Evolutionary conservation across 2,113 vertebrate genomes (phyloP).

Genomic region (Laticauda colubrina): DNA sequence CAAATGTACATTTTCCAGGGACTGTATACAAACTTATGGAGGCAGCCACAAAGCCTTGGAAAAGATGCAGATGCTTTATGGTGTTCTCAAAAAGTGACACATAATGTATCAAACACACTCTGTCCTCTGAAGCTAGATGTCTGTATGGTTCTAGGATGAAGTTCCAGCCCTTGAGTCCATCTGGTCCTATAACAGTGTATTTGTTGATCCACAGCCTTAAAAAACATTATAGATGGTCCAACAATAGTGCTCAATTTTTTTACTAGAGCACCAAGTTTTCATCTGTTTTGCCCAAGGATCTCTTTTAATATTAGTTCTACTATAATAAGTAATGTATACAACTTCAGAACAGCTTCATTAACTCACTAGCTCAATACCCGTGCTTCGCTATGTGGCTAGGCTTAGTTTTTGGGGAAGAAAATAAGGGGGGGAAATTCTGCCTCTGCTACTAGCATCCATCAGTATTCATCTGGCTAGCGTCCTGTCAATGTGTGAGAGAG

Average conservation of each 20-base stretch:
- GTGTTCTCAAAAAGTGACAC: neutral
- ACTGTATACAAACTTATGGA: neutral
- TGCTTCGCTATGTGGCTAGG: no score
- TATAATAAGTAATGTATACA: neutral
- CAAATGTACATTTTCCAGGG: neutral
- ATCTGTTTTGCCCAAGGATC: neutral
- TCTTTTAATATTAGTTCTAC: neutral
- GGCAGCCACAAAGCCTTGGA: neutral
- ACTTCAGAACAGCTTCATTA: neutral
- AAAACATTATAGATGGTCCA: neutral
- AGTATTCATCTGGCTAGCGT: no score
- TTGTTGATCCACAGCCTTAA: neutral
- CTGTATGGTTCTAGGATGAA: neutral
- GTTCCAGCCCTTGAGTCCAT: neutral
- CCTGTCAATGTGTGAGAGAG: no score
- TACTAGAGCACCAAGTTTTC: neutral
- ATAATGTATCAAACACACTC: neutral
- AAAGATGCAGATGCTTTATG: neutral
- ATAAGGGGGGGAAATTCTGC: no score
- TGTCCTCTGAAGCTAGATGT: neutral
- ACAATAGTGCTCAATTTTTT: neutral
- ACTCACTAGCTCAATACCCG: no score
- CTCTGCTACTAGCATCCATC: no score
- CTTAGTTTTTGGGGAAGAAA: no score
- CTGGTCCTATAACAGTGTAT: neutral